Base-by-base conservation (phyloP, 2,113 vertebrate species). In the Leucosticte australis region DNA sequence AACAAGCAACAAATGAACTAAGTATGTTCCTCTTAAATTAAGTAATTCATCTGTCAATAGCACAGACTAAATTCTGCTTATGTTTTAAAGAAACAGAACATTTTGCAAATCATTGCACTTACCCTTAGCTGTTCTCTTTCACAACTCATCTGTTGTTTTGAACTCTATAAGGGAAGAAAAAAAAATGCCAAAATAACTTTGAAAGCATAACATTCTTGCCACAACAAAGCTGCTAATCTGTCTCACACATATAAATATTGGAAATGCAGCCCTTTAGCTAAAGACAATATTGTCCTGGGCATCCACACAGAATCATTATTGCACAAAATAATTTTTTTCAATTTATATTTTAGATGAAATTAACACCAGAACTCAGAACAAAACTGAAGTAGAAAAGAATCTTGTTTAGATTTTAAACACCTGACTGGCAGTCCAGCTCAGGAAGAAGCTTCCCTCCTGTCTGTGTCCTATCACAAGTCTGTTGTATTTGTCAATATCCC, bases 91-190 rank as follows among this genome's bases (percentile, higher is more conserved):
- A 91, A 65, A 96, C 30, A 39, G 42, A 95, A 83, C 10, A 31
- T 79, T 67, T 87, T 90, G 65, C 11, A 42, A 55, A 82, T 73
- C 35, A 52, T 27, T 75, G 62, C 84, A 98, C 98, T 98, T 98
- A 99, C 98, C 98, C 98, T 98, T 96, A 98, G 98, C 76, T 98
- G 98, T 85, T 98, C 98, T 95, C 97, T 97, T 97, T 98, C 98
- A 98, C 98, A 98, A 98, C 97, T 99, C 98, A 99, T 99, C 98
- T 98, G 98, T 96, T 98, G 98, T 93, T 98, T 98, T 95, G 98
- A 97, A 97, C 98, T 97, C 98, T 98, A 92, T 39, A 92, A 85
- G 56, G 79, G 57, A 62, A 91, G 85, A 87, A 56, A 79, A 60
- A 70, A 74, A 90, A 63, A 77, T 5, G 68, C 9, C 62, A 39